Evolutionary conservation across 1,140 invertebrate genomes (phyloP).

Genomic region (Drosophila insularis): DNA sequence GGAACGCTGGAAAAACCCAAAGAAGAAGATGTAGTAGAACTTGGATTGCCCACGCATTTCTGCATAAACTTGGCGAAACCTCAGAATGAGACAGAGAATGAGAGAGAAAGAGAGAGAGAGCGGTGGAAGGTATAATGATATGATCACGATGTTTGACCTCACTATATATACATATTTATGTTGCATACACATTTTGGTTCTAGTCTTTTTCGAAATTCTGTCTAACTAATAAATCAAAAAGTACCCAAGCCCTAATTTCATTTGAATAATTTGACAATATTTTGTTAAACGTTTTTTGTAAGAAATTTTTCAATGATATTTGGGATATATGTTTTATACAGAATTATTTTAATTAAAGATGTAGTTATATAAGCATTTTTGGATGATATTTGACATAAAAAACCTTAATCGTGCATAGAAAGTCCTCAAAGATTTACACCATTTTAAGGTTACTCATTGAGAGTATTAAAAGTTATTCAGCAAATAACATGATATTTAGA

Average conservation of each 20-base stretch:
- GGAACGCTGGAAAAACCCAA: conserved; percentile 35
- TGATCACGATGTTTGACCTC: conserved; percentile 20
- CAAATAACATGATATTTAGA: too few species aligned
- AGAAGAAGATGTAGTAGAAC: conserved; percentile 14
- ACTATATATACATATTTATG: not conserved
- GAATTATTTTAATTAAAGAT: too few species aligned
- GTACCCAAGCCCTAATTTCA: not conserved
- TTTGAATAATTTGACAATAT: not conserved
- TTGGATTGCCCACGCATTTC: conserved; percentile 14
- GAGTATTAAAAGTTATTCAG: too few species aligned
- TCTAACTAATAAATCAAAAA: not conserved
- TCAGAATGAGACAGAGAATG: not conserved
- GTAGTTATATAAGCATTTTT: too few species aligned
- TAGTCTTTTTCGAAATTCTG: not conserved
- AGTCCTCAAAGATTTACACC: too few species aligned
- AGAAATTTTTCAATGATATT: too few species aligned
- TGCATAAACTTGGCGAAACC: not conserved
- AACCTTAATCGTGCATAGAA: too few species aligned
- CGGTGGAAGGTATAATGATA: conserved; percentile 8
- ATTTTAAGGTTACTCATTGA: too few species aligned
- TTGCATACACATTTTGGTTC: not conserved
- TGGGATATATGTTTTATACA: not conserved
- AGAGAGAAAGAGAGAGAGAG: too few species aligned
- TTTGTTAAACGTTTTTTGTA: too few species aligned
- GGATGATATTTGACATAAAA: too few species aligned